phyloP scores from a whole-genome alignment of 2,113 vertebrate species.

The Noturus placidus region DNA sequence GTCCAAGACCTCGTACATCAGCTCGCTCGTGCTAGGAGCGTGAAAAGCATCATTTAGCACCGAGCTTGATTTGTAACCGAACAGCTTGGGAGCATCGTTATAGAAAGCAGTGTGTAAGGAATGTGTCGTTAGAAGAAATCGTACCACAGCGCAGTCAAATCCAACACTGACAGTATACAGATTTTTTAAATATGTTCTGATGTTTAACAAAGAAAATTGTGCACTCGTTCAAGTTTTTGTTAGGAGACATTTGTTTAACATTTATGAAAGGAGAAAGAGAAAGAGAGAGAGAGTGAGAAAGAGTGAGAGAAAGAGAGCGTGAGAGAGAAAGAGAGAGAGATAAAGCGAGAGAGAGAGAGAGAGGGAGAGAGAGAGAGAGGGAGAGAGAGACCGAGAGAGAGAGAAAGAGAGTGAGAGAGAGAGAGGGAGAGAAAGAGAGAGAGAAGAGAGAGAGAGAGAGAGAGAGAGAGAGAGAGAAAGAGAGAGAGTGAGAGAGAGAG shows the following conservation, averaged over 20 bases:
- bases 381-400: background rate
- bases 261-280: background rate
- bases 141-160: background rate
- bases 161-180: background rate
- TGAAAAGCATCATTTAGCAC: slow-evolving; percentile 5
- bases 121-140: background rate
- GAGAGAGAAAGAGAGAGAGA: too few species aligned
- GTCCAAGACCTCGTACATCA: slow-evolving; percentile 95
- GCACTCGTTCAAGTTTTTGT: background rate
- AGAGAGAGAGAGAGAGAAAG: too few species aligned
- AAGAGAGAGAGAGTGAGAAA: background rate
- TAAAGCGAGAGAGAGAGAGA: background rate
- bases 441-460: too few species aligned
- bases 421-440: background rate
- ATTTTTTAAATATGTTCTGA: background rate
- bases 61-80: background rate
- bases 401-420: too few species aligned
- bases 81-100: background rate
- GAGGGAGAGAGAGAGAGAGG: background rate
- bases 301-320: too few species aligned
- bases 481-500: background rate
- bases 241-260: too few species aligned
- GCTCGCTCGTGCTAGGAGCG: slow-evolving; percentile 82
- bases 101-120: background rate
- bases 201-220: background rate